Evolutionary conservation across 1,140 invertebrate species (phyloP).

Genomic region (Drosophila ananassae): DNA sequence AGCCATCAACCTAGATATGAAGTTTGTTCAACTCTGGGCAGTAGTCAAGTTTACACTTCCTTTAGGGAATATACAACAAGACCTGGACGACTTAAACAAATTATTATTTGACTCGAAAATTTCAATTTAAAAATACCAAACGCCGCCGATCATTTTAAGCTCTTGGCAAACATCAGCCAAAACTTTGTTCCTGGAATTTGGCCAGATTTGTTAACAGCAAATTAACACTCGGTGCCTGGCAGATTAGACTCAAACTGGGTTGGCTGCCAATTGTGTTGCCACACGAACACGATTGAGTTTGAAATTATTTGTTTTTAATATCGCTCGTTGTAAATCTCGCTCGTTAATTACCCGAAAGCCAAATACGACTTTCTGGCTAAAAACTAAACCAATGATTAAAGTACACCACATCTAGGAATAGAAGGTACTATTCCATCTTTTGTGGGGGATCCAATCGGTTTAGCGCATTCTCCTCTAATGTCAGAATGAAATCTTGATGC

Average conservation of each 20-base stretch:
- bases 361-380: background rate
- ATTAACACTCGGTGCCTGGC: slow-evolving; percentile 59
- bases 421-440: background rate
- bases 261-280: slow-evolving; percentile 59
- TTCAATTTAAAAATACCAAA: background rate
- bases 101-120: background rate
- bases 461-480: background rate
- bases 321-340: background rate
- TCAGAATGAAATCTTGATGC: background rate
- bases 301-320: slow-evolving; percentile 4
- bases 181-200: slow-evolving; percentile 38
- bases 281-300: slow-evolving; percentile 71
- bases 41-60: background rate
- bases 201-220: slow-evolving; percentile 38
- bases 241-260: slow-evolving; percentile 52
- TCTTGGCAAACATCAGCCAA: slow-evolving; percentile 9
- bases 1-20: slow-evolving; percentile 34
- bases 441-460: background rate
- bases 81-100: background rate
- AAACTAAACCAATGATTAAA: background rate
- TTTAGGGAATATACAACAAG: background rate
- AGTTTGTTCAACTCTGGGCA: slow-evolving; percentile 38
- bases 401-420: background rate
- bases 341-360: background rate
- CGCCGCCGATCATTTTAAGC: too few species aligned